These are phyloP conservation scores for Mormyrops boulengeri DNA, from an alignment of 2,797 vertebrate genomes.

Conservation along the genomic window DNA sequence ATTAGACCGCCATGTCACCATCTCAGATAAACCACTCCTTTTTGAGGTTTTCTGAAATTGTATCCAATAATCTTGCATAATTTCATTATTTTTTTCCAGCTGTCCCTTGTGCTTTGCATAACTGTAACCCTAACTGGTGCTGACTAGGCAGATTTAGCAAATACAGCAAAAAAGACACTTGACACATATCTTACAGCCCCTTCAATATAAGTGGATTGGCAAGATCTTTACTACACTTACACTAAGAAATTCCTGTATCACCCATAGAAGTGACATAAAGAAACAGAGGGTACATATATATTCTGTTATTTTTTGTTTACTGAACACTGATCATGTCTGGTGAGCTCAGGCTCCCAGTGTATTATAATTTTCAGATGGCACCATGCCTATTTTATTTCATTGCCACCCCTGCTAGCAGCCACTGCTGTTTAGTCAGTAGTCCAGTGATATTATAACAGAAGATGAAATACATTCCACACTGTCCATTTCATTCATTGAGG, in stretches of 20 bases:
- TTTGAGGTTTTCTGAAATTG: not conserved
- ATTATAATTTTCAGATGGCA: not conserved
- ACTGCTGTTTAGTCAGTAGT: not conserved
- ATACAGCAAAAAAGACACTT: not conserved
- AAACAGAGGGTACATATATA: not conserved
- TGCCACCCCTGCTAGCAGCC: not conserved
- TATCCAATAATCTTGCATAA: not conserved
- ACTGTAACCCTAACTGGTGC: not conserved
- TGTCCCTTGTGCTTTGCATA: not conserved
- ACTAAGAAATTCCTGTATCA: not conserved
- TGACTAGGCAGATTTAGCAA: not conserved
- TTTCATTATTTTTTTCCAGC: not conserved
- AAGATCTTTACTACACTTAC: not conserved
- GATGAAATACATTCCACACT: not conserved
- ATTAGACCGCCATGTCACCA: not conserved
- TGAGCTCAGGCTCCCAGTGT: not conserved
- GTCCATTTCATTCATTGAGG: not conserved
- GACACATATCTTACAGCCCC: not conserved
- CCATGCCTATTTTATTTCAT: not conserved
- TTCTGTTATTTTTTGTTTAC: not conserved
- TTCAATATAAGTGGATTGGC: not conserved
- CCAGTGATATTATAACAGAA: not conserved
- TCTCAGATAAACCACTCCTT: not conserved
- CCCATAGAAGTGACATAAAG: not conserved
- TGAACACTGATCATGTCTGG: not conserved